A percentile compares a stretch with the other conserved stretches of the same genome.
phyloP scores from a whole-genome alignment of 2,888 invertebrate genomes.

The Hydriomena furcata region DNA sequence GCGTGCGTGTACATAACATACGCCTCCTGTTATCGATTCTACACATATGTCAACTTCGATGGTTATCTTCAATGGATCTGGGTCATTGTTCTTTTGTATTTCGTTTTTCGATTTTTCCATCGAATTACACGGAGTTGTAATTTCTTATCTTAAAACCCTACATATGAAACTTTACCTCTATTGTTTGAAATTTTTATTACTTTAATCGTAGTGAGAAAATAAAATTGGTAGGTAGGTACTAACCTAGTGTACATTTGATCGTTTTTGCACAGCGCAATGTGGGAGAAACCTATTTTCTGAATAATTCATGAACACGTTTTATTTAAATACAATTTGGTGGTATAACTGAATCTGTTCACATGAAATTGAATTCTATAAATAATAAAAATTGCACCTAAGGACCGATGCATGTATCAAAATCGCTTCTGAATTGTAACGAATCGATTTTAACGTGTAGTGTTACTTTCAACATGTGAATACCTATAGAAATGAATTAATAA shows the following conservation, averaged over 20 bases:
- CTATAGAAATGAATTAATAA: constrained; percentile 52
- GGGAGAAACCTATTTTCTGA: constrained; percentile 2
- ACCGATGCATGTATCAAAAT: constrained; percentile 31
- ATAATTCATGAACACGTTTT: constrained; percentile 13
- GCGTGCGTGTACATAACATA: constrained; percentile 64
- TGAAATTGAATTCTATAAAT: constrained; percentile 5
- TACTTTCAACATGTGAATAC: no score
- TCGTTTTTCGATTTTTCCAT: constrained; percentile 54
- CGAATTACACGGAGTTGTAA: constrained; percentile 44
- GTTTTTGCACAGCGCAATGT: not conserved
- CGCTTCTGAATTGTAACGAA: constrained; percentile 56
- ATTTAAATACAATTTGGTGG: not conserved
- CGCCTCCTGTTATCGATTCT: constrained; percentile 76
- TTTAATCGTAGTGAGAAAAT: constrained; percentile 8
- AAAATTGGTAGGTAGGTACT: not conserved
- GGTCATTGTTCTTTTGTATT: constrained; percentile 81
- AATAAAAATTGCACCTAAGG: constrained; percentile 16
- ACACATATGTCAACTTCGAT: constrained; percentile 79
- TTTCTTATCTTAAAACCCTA: constrained; percentile 25
- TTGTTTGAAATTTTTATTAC: constrained; percentile 18
- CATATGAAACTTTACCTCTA: constrained; percentile 6
- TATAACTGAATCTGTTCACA: constrained; percentile 10
- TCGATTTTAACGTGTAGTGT: constrained; percentile 54
- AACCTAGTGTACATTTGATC: not conserved
- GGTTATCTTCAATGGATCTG: constrained; percentile 78